Evolutionary conservation across 2,888 invertebrate species (phyloP), one percentile per base, ranked within the genome.

Genomic region (Apantesis nais): DNA sequence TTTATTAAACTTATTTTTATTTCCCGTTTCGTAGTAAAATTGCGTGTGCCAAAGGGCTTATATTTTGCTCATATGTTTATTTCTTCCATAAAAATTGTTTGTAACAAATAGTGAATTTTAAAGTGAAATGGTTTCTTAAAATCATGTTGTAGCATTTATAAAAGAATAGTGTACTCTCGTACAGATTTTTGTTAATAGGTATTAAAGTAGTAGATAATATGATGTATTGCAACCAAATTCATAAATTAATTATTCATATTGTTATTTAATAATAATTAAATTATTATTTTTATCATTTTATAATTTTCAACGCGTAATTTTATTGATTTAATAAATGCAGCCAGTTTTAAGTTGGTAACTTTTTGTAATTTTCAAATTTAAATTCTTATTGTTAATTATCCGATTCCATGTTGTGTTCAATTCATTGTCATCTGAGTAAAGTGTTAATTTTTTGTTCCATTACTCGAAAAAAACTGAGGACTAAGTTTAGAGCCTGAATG

Each of bases 121-220:
- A 80, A 83, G 83, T 81, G 75, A 83, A 79, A 82, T 84, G 69
- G 65, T 70, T 75, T 79, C 64, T 68, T 60, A 73, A 77, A 29
- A 75, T 75, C 70, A 75, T 68, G 77, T 78, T 81, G 84, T 84
- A 87, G 88, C 88, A 88, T 89, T 89, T 88, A 88, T 84, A 74
- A 68, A 75, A 83, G 83, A 80, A 78, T 80, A 80, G 75, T 84
- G 83, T 84, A 83, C 84, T 77, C 72, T 81, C 72, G 83, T 86
- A 83, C 83, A 83, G 79, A 77, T 83, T 83, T 82, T 83, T 83
- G 77, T 78, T 80, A 80, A 77, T 81, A 83, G n/a, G 81, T 84
- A 79, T 81, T 74, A 78, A 79, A 74, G 22, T 58, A 74, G n/a
- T 79, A 78, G 71, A 66, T 66, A 52, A 55, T 52, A 48, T 58